Evolutionary conservation across 1,140 invertebrate species (phyloP).

Genomic region (Ceratoteleas bidentatus): DNA sequence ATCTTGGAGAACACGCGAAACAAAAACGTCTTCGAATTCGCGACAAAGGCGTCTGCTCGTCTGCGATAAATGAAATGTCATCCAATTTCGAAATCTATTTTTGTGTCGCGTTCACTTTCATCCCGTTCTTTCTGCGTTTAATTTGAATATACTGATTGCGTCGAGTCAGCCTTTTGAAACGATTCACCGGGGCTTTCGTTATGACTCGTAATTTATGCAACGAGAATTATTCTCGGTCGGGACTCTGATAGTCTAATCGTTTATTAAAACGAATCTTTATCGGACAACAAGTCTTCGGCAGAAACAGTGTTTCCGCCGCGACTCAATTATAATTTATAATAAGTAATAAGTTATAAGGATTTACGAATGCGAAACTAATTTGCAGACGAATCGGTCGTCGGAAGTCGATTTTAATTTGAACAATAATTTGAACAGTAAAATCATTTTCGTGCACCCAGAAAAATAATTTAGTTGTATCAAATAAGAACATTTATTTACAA

Average conservation of each 20-base stretch:
- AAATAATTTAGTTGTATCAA: no score
- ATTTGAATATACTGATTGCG: slow-evolving; percentile 62
- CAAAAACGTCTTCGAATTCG: slow-evolving; percentile 17
- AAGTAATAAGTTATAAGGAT: no score
- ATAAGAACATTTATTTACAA: no score
- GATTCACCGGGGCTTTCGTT: slow-evolving; percentile 24
- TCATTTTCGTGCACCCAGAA: no score
- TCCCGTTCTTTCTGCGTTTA: slow-evolving; percentile 45
- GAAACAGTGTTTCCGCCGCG: no score
- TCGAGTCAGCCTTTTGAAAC: slow-evolving; percentile 58
- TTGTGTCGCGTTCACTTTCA: slow-evolving; percentile 36
- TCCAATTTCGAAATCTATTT: slow-evolving; percentile 53
- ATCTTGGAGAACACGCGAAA: slow-evolving; percentile 18
- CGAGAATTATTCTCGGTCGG: slow-evolving; percentile 14
- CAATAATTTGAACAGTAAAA: no score
- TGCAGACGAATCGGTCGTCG: no score
- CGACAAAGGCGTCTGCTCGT: slow-evolving; percentile 29
- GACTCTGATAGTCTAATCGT: slow-evolving; percentile 30
- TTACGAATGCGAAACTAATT: no score
- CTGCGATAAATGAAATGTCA: slow-evolving; percentile 54
- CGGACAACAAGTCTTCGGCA: neutral
- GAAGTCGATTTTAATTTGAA: no score
- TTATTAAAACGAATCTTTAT: slow-evolving; percentile 37
- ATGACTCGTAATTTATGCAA: slow-evolving; percentile 52
- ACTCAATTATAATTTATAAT: no score